A percentile compares a stretch with the other conserved stretches of the same genome.
phyloP scores from a whole-genome alignment of 2,113 vertebrate species.

The Percina caprodes region DNA sequence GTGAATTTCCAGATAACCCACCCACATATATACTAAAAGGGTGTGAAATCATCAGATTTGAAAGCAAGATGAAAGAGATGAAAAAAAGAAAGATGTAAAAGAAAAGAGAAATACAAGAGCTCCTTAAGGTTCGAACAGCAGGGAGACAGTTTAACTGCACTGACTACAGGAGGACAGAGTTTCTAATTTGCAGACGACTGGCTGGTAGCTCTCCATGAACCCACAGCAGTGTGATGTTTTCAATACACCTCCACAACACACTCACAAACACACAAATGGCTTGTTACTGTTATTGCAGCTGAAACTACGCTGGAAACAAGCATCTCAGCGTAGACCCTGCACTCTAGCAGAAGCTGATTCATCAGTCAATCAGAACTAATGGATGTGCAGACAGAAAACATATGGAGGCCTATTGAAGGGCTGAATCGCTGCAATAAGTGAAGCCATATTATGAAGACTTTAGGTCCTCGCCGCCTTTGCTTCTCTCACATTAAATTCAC shows the following conservation, averaged over 20 bases:
- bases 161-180: conserved; percentile 1
- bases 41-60: conserved; percentile 25
- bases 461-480: not conserved
- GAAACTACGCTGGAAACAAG: conserved; percentile 21
- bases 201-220: conserved; percentile 23
- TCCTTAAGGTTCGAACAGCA: conserved; percentile 9
- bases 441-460: conserved; percentile 3
- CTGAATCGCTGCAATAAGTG: conserved; percentile 18
- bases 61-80: conserved; percentile 8
- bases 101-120: conserved; percentile 1
- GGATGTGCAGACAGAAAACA: conserved; percentile 46
- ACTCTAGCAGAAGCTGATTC: conserved; percentile 39
- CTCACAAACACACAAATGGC: conserved; percentile 13
- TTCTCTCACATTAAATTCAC: conserved; percentile 16
- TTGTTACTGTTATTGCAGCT: conserved; percentile 26
- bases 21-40: conserved; percentile 28
- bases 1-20: conserved; percentile 27
- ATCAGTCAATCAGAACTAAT: conserved; percentile 52
- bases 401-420: conserved; percentile 27
- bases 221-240: conserved; percentile 18
- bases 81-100: conserved; percentile 8
- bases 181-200: conserved; percentile 11
- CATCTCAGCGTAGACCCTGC: conserved; percentile 4
- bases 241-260: conserved; percentile 12
- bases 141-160: not conserved